Conservation (phyloP, 2,113 vertebrate genomes). For the Notarius quadriscutis region DNA sequence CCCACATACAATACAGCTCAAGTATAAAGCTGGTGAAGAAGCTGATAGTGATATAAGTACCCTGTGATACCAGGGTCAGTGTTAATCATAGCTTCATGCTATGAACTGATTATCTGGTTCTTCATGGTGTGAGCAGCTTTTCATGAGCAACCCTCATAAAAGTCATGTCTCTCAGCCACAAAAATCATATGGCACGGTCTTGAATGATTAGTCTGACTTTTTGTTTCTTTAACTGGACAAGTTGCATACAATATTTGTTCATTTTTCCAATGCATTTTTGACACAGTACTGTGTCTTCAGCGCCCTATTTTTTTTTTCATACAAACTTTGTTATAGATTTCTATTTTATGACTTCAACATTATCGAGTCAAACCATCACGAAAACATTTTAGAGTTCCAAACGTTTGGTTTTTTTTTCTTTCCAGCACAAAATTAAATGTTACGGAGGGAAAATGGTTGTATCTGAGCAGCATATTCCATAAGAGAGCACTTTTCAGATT, state of each 20-base stretch:
- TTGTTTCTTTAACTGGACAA: neutral
- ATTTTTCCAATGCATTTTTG: neutral
- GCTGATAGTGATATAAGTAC: neutral
- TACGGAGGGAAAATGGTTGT: no score
- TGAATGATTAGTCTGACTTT: neutral
- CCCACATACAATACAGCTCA: conserved; percentile 8
- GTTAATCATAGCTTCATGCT: neutral
- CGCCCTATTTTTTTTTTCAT: no score
- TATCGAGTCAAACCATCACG: no score
- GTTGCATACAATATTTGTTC: neutral
- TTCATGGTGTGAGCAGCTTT: conserved; percentile 19
- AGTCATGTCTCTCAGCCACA: neutral
- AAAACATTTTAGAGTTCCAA: no score
- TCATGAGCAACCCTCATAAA: neutral
- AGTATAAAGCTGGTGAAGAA: neutral
- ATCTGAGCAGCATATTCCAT: no score
- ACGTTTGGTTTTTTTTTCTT: no score
- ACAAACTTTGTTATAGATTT: no score
- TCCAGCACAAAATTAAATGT: no score
- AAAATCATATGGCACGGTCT: neutral
- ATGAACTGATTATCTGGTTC: neutral
- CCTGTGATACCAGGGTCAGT: neutral
- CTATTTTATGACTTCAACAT: no score
- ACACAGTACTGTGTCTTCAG: no score
- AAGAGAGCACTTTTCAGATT: no score